These are phyloP conservation scores for Acanthococcus lagerstroemiae DNA, from an alignment of 2,888 invertebrate genomes.

Conservation along the genomic window DNA sequence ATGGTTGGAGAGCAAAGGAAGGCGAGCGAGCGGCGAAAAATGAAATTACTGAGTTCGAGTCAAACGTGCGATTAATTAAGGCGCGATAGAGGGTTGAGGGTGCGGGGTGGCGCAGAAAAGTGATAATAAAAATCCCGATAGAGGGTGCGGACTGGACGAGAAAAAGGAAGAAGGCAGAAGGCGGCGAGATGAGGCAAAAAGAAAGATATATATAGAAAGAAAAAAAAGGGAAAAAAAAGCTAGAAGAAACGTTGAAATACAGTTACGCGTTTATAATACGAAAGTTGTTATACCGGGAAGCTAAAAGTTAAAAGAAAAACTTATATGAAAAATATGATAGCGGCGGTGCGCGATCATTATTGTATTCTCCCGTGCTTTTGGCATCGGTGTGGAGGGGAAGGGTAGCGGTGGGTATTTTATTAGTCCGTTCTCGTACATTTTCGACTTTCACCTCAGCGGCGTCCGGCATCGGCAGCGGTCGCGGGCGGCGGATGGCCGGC, in stretches of 20 bases:
- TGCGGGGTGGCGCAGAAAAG: slow-evolving; percentile 1
- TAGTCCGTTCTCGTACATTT: slow-evolving; percentile 27
- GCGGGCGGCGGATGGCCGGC: background rate
- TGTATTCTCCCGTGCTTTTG: slow-evolving; percentile 19
- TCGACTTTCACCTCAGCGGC: slow-evolving; percentile 22
- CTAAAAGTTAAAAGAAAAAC: slow-evolving; percentile 16
- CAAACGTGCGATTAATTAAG: slow-evolving; percentile 24
- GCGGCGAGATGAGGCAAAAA: background rate
- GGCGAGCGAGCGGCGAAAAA: too few relatives aligned
- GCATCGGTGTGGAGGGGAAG: background rate
- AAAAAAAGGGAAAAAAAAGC: background rate
- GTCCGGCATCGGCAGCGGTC: background rate
- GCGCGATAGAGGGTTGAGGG: background rate
- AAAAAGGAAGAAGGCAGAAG: background rate
- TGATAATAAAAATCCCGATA: slow-evolving; percentile 17
- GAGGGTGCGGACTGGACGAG: background rate
- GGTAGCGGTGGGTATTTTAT: slow-evolving; percentile 24
- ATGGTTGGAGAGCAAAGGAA: too few relatives aligned
- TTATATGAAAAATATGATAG: slow-evolving; percentile 28
- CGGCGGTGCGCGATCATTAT: slow-evolving; percentile 27
- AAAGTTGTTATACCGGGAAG: slow-evolving; percentile 26
- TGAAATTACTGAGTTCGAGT: slow-evolving; percentile 16
- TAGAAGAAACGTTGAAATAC: slow-evolving; percentile 9
- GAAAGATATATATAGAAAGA: background rate
- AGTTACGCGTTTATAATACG: slow-evolving; percentile 28